Percentiles rank a stretch among this genome's conserved stretches.
phyloP scores from a whole-genome alignment of 2,113 vertebrate species.

The Mola mola region DNA sequence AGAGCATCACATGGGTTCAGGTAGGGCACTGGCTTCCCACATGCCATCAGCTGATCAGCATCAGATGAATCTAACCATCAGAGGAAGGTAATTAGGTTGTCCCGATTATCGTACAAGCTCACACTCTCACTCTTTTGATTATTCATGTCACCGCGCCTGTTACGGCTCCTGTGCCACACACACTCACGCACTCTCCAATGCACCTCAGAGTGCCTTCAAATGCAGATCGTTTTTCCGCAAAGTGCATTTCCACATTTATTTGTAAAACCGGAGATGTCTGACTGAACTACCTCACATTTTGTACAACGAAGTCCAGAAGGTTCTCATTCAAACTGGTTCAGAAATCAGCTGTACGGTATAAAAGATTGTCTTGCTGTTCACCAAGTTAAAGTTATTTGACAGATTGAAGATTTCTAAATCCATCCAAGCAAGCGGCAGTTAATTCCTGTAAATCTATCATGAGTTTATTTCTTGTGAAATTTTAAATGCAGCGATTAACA shows the following conservation, averaged over 20 bases:
- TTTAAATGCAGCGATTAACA: too few species aligned
- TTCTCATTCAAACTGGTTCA: background rate
- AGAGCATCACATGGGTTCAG: background rate
- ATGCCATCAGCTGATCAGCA: conserved; percentile 40
- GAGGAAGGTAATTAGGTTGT: conserved; percentile 42
- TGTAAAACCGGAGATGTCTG: conserved; percentile 20
- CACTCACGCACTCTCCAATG: background rate
- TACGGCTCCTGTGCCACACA: background rate
- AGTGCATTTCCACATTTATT: conserved; percentile 28
- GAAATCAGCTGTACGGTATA: background rate
- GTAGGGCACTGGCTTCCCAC: background rate
- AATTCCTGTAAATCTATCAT: background rate
- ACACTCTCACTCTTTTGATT: conserved; percentile 32
- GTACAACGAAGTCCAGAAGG: background rate
- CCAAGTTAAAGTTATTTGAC: conserved; percentile 14
- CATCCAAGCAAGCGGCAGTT: too few species aligned
- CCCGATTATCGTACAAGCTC: conserved; percentile 33
- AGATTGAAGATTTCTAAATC: background rate
- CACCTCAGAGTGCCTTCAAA: conserved; percentile 16
- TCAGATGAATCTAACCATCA: conserved; percentile 37
- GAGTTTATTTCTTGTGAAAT: too few species aligned
- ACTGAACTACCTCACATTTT: conserved; percentile 31
- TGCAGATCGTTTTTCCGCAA: background rate
- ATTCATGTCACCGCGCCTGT: conserved; percentile 29
- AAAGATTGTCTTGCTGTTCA: background rate